These are phyloP conservation scores for Sarcophaga variegata DNA, from an alignment of 2,888 invertebrate genomes.

Conservation along the genomic window DNA sequence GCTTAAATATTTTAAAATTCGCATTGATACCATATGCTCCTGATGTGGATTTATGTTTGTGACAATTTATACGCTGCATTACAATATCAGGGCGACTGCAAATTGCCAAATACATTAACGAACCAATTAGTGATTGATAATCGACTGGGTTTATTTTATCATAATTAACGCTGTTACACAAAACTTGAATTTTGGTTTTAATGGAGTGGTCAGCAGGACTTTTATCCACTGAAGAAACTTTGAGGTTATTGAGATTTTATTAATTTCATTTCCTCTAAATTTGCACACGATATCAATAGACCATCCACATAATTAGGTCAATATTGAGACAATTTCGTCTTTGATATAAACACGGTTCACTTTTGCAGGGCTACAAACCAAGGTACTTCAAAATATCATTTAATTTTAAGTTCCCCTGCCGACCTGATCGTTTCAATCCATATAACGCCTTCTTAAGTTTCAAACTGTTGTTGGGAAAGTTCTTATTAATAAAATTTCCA, in stretches of 20 bases:
- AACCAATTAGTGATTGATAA: neutral
- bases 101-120: constrained; percentile 63
- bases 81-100: constrained; percentile 60
- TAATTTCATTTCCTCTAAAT: constrained; percentile 39
- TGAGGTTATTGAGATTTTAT: constrained; percentile 53
- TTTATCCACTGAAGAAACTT: constrained; percentile 53
- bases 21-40: too few species aligned
- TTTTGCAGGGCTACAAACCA: constrained; percentile 41
- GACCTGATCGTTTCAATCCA: too few species aligned
- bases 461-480: neutral
- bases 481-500: constrained; percentile 46
- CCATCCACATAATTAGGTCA: constrained; percentile 62
- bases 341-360: constrained; percentile 61
- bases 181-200: constrained; percentile 47
- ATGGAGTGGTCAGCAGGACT: constrained; percentile 58
- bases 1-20: constrained; percentile 66
- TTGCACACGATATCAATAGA: constrained; percentile 58
- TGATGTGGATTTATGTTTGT: constrained; percentile 57
- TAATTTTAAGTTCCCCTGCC: too few species aligned
- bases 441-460: too few species aligned
- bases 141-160: too few species aligned
- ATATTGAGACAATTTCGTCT: constrained; percentile 39
- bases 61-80: constrained; percentile 66
- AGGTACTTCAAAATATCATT: constrained; percentile 8
- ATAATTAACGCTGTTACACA: too few species aligned